Conservation (phyloP, 2,888 invertebrate genomes). For the Aelia acuminata region DNA sequence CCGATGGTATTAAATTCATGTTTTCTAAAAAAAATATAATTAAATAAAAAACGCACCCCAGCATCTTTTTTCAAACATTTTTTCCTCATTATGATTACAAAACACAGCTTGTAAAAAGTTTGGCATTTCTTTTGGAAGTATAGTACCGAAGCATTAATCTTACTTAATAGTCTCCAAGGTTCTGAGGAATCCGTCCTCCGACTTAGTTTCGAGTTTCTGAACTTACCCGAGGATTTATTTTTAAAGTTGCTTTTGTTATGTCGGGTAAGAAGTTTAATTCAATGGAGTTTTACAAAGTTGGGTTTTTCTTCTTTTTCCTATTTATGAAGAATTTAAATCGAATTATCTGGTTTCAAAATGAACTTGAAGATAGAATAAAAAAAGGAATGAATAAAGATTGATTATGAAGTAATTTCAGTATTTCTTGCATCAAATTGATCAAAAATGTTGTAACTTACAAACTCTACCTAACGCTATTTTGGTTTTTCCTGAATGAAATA, state of each 20-base stretch:
- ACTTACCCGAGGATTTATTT: neutral
- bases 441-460: too few species aligned
- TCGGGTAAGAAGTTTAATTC: neutral
- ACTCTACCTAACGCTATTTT: too few species aligned
- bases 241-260: neutral
- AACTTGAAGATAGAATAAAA: too few species aligned
- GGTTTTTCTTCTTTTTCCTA: neutral
- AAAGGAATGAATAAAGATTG: too few species aligned
- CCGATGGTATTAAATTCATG: too few species aligned
- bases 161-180: neutral
- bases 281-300: neutral
- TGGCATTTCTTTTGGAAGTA: neutral
- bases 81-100: neutral
- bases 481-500: too few species aligned
- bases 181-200: slow-evolving; percentile 3
- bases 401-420: too few species aligned
- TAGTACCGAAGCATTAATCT: neutral
- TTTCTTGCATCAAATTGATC: too few species aligned
- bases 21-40: too few species aligned
- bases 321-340: neutral
- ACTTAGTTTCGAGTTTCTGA: neutral
- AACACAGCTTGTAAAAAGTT: neutral
- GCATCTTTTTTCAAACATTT: neutral
- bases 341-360: neutral
- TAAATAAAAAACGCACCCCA: neutral